Conservation (phyloP, 2,113 vertebrate species). For the Vombatus ursinus region DNA sequence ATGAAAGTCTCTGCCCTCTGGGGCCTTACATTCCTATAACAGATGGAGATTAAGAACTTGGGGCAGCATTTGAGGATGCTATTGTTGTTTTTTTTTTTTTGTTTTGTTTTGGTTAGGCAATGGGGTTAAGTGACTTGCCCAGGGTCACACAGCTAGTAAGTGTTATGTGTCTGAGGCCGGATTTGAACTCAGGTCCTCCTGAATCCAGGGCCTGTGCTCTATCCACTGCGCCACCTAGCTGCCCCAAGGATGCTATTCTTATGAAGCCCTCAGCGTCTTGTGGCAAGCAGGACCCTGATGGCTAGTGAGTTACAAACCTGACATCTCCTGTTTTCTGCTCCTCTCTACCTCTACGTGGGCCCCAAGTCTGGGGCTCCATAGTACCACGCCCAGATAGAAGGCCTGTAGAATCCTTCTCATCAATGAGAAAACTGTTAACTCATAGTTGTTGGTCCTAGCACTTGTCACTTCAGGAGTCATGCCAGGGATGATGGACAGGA, state of each 20-base stretch:
- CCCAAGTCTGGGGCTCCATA: slow-evolving; percentile 7
- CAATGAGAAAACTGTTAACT: neutral
- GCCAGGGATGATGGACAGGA: slow-evolving; percentile 40
- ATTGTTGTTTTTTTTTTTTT: too few relatives aligned
- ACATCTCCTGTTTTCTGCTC: neutral
- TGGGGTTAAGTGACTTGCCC: too few relatives aligned
- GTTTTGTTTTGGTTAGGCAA: too few relatives aligned
- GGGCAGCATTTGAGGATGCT: neutral
- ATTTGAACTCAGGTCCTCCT: too few relatives aligned
- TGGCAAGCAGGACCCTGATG: neutral
- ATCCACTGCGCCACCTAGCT: too few relatives aligned
- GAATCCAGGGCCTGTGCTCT: too few relatives aligned
- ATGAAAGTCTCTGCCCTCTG: neutral
- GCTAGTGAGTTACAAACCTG: neutral
- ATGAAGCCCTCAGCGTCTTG: neutral
- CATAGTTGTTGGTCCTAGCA: neutral
- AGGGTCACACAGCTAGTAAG: too few relatives aligned
- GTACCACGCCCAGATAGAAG: slow-evolving; percentile 3
- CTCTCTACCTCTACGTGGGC: neutral
- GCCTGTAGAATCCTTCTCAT: slow-evolving; percentile 30
- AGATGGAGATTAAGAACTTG: neutral
- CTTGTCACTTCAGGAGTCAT: slow-evolving; percentile 1
- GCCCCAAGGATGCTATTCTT: neutral
- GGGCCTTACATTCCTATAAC: neutral
- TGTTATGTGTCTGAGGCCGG: too few relatives aligned